A percentile compares a stretch with the other conserved stretches of the same genome.
Evolutionary conservation across 2,113 vertebrate genomes (phyloP).

Genomic region (Pygoscelis adeliae): DNA sequence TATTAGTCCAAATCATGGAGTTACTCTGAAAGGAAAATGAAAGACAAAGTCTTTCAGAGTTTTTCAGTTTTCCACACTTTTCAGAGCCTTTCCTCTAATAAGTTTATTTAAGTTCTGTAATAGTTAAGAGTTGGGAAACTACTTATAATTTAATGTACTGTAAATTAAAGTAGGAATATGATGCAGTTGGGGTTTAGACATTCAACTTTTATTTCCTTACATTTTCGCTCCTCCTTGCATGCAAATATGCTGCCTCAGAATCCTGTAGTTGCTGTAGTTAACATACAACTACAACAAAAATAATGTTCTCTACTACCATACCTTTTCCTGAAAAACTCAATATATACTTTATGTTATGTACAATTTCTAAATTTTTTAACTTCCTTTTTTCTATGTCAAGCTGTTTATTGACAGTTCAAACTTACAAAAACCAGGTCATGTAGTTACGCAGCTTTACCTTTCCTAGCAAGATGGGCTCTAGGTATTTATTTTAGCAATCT

Average conservation of each 20-base stretch:
- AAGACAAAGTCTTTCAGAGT: background rate
- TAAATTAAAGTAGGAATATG: background rate
- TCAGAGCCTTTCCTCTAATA: background rate
- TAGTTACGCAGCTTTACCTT: background rate
- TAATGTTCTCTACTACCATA: background rate
- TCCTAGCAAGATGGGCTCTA: background rate
- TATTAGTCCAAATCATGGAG: background rate
- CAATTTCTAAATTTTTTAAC: background rate
- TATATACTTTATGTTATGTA: background rate
- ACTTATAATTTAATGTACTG: background rate
- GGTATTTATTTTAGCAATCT: background rate
- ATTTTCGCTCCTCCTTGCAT: background rate
- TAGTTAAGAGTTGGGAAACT: background rate
- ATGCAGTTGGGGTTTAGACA: background rate
- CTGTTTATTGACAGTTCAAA: background rate
- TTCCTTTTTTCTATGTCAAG: background rate
- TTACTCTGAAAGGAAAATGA: background rate
- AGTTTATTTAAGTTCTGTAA: background rate
- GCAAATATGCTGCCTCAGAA: background rate
- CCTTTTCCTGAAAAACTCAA: background rate
- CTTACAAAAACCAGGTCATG: background rate
- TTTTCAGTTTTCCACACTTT: too few relatives aligned
- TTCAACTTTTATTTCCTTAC: background rate
- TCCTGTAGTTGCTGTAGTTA: background rate
- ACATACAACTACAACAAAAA: background rate